These are phyloP conservation scores for Aplidium turbinatum DNA, from an alignment of 23 tunicate genomes.

Conservation along the genomic window DNA sequence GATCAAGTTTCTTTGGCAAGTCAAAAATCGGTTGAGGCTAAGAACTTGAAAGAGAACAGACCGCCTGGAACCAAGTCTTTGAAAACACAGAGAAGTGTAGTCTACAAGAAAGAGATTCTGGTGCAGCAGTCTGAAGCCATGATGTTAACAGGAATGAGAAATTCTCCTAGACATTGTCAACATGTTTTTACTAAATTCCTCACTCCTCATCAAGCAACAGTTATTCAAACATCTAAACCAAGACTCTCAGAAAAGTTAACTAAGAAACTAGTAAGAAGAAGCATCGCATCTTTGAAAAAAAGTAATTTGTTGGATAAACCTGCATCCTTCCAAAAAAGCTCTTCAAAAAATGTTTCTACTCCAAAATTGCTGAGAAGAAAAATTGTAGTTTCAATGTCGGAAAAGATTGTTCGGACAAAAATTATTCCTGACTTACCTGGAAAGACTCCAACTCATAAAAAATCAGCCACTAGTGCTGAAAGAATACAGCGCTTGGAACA, in stretches of 20 bases:
- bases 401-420: constrained; percentile 16
- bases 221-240: neutral
- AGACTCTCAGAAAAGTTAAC: constrained; percentile 4
- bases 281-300: neutral
- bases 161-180: too few species aligned
- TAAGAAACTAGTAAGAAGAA: constrained; percentile 13
- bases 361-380: neutral
- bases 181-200: too few species aligned
- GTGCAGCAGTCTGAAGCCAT: too few species aligned
- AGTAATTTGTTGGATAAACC: neutral
- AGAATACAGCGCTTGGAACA: constrained; percentile 22
- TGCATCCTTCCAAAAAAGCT: neutral
- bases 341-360: neutral
- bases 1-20: too few species aligned
- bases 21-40: too few species aligned
- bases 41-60: neutral
- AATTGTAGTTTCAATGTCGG: constrained; percentile 1
- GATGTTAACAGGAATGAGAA: too few species aligned
- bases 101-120: too few species aligned
- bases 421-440: neutral
- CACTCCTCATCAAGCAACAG: neutral
- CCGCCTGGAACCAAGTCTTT: too few species aligned
- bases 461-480: neutral
- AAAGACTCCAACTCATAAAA: constrained; percentile 2
- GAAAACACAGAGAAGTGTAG: too few species aligned